These are phyloP conservation scores for Chrysina gloriosa DNA, from an alignment of 2,888 invertebrate species.

Conservation along the genomic window DNA sequence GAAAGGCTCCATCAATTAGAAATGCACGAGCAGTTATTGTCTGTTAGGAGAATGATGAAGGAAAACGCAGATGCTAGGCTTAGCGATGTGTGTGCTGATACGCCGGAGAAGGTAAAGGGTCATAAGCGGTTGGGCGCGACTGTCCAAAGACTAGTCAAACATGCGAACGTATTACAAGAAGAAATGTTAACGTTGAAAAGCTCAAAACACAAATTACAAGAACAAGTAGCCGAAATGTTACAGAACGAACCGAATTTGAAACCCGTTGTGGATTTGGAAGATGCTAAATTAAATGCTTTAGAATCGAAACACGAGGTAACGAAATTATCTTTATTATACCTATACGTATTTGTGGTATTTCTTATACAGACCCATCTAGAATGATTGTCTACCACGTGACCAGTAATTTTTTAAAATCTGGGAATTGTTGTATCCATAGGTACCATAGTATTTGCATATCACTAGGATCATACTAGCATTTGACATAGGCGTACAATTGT, in stretches of 20 bases:
- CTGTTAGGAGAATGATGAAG: conserved; percentile 54
- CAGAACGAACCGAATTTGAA: conserved; percentile 51
- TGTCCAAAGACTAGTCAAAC: conserved; percentile 54
- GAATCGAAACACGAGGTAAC: conserved; percentile 47
- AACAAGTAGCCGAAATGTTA: conserved; percentile 50
- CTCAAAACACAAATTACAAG: conserved; percentile 51
- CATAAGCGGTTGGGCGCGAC: conserved; percentile 54
- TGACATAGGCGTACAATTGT: too few species aligned
- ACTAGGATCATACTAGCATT: too few species aligned
- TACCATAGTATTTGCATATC: too few species aligned
- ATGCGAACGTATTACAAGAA: conserved; percentile 49
- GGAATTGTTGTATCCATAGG: too few species aligned
- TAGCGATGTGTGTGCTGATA: conserved; percentile 55
- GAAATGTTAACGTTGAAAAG: conserved; percentile 54
- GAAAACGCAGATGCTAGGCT: conserved; percentile 56
- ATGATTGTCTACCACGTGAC: too few species aligned
- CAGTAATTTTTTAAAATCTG: too few species aligned
- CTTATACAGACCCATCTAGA: too few species aligned
- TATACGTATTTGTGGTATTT: too few species aligned
- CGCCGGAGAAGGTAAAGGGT: conserved; percentile 54
- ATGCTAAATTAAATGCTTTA: conserved; percentile 46
- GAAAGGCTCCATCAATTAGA: conserved; percentile 43
- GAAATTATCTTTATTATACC: neutral
- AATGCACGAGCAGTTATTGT: conserved; percentile 45
- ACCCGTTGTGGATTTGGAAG: conserved; percentile 48